Conservation (phyloP, 1,140 invertebrate genomes). For the Paralvinella palmiformis region DNA sequence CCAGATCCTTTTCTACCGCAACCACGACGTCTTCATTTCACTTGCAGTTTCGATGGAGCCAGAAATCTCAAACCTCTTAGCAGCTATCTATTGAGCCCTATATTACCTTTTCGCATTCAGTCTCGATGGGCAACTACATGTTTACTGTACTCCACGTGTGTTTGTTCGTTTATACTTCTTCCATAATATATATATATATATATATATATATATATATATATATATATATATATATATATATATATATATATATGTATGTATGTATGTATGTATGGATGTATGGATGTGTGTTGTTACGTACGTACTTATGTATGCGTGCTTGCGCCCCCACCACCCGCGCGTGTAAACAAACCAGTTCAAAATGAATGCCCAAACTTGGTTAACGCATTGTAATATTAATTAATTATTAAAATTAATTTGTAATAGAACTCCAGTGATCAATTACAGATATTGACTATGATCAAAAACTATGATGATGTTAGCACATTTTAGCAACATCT, state of each 20-base stretch:
- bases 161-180: neutral
- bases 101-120: neutral
- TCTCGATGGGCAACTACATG: conserved; percentile 4
- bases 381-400: conserved; percentile 6
- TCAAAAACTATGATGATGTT: neutral
- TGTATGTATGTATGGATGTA: no score
- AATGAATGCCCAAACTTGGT: neutral
- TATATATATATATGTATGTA: no score
- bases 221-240: no score
- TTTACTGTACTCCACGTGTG: neutral
- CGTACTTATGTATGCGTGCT: no score
- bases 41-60: no score
- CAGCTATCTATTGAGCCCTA: neutral
- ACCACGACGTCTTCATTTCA: neutral
- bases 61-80: neutral
- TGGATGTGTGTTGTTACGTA: no score
- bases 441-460: neutral
- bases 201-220: no score
- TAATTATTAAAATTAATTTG: neutral
- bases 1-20: neutral
- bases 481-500: neutral
- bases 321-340: neutral
- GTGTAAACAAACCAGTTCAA: neutral
- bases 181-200: no score
- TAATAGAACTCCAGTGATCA: neutral